Evolutionary conservation across 2,888 invertebrate species (phyloP).

Genomic region (Ectemnius cavifrons): DNA sequence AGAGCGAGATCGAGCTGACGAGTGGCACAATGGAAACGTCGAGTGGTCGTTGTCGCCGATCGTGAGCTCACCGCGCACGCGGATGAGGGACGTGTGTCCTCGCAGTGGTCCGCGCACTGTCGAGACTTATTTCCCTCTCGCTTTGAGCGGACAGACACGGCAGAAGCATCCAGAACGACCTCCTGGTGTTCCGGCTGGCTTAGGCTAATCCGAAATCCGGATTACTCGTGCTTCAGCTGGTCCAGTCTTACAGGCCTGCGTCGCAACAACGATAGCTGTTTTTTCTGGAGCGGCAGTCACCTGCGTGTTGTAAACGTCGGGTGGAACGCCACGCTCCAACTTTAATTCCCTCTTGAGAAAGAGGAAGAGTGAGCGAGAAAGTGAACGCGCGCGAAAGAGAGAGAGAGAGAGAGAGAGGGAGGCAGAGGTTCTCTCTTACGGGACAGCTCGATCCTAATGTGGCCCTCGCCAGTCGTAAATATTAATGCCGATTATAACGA

Average conservation of each 20-base stretch:
- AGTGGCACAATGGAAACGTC: slow-evolving; percentile 60
- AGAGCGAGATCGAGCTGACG: slow-evolving; percentile 31
- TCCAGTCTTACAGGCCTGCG: slow-evolving; percentile 62
- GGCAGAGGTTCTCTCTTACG: slow-evolving; percentile 3
- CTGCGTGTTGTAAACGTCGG: slow-evolving; percentile 17
- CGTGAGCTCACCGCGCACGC: slow-evolving; percentile 34
- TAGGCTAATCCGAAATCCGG: slow-evolving; percentile 77
- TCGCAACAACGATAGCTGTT: slow-evolving; percentile 53
- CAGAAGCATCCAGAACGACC: slow-evolving; percentile 59
- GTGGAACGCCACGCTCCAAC: slow-evolving; percentile 1
- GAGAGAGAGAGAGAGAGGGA: slow-evolving; percentile 13
- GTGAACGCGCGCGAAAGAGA: background rate
- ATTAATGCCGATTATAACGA: slow-evolving; percentile 40
- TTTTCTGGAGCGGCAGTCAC: slow-evolving; percentile 51
- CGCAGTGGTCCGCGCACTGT: slow-evolving; percentile 42
- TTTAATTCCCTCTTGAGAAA: slow-evolving; percentile 6
- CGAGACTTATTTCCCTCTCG: slow-evolving; percentile 58
- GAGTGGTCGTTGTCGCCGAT: slow-evolving; percentile 54
- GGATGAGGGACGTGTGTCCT: slow-evolving; percentile 45
- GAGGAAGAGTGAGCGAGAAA: slow-evolving; percentile 13
- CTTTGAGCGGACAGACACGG: slow-evolving; percentile 41
- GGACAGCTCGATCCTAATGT: slow-evolving; percentile 6
- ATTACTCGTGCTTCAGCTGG: slow-evolving; percentile 73
- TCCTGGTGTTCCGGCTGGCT: slow-evolving; percentile 67
- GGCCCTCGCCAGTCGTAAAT: slow-evolving; percentile 41